phyloP scores from a whole-genome alignment of 2,797 vertebrate genomes.

The Petrocephalus schoutedeni region DNA sequence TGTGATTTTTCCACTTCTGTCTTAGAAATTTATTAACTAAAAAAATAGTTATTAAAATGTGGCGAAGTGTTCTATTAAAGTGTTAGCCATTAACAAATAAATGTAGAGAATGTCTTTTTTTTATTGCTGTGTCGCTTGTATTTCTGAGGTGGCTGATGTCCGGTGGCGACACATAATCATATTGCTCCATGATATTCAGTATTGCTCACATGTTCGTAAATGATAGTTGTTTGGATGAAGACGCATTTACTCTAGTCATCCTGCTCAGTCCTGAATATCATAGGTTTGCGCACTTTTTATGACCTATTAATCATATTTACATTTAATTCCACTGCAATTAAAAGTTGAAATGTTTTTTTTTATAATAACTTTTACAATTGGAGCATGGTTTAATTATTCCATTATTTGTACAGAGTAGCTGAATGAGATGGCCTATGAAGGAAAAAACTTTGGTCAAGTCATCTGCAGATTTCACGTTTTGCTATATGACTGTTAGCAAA shows the following conservation, averaged over 20 bases:
- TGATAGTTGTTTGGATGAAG: neutral
- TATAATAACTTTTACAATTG: neutral
- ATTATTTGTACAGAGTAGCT: neutral
- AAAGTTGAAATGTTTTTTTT: neutral
- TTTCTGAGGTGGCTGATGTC: neutral
- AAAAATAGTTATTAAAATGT: neutral
- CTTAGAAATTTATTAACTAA: neutral
- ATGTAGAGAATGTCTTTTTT: neutral
- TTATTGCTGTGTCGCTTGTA: neutral
- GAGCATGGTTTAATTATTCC: neutral
- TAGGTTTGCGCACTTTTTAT: neutral
- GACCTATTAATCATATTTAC: neutral
- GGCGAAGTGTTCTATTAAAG: neutral
- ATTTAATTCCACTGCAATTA: neutral
- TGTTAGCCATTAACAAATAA: neutral
- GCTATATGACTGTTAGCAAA: neutral
- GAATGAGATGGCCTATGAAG: neutral
- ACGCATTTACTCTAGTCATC: neutral
- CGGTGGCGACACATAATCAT: neutral
- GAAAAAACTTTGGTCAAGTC: neutral
- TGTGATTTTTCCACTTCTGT: neutral
- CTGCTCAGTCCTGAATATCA: neutral
- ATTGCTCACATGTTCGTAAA: neutral
- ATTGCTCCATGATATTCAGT: neutral
- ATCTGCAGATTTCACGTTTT: neutral